Evolutionary conservation across 2,888 invertebrate species (phyloP), one percentile per base, ranked within the genome.

Genomic region (Hoplodrina ambigua): DNA sequence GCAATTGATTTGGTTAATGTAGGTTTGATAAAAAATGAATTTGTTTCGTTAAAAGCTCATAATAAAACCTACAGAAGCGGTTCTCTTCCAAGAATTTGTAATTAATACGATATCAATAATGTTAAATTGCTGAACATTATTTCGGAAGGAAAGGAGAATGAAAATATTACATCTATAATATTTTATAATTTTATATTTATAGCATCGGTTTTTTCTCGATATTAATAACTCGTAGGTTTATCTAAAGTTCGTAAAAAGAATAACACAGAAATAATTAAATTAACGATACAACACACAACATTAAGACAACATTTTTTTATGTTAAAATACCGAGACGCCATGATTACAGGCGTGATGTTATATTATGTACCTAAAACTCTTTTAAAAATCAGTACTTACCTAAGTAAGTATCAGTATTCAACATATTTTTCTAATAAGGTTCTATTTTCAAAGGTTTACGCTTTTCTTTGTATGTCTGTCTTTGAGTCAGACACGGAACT

Each of bases 1-100:
- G 13, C 2, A 41, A 41, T 41, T 46, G 17, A 46, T 46, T 46
- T 46, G 17, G 17, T 46, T 44, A 1, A 44, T 15, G 44, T 15
- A 44, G 15, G 13, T 41, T 5, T n/a, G 20, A 20, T 41, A 37
- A 37, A 56, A 0, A 44, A 13, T 6, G 6, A 44, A 25, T 19
- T 30, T 30, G 1, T 15, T 56, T 69, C 1, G 6, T 69, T 15
- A 19, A 30, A 67, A 69, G 13, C 41, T 55, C 69, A 13, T 25
- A 37, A 54, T 67, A 37, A 44, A 37, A 19, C 44, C 13, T 5
- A 37, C 11, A 37, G 8, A 37, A 37, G 10, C 1, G 5, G 15
- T 46, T 49, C 2, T 7, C 4, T 46, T 44, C 17, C 53, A n/a
- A 17, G 7, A 56, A 56, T 69, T 46, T 55, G 10, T 66, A 33